Evolutionary conservation across 2,888 invertebrate species (phyloP).

Genomic region (Coelinius sp.): DNA sequence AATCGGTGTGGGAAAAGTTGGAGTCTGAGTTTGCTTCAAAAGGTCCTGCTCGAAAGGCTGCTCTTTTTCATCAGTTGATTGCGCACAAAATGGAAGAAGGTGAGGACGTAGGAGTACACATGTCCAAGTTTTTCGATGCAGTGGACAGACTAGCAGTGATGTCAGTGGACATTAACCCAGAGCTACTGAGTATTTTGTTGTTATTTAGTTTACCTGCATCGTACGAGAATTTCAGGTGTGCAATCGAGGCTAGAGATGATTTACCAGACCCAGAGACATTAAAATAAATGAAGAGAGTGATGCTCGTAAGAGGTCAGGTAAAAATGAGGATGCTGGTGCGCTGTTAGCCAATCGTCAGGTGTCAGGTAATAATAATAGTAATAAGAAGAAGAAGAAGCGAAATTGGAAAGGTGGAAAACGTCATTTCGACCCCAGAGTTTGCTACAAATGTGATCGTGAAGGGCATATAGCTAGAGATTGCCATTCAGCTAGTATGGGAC

Average conservation of each 20-base stretch:
- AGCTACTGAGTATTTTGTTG: constrained; percentile 41
- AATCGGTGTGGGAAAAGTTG: neutral
- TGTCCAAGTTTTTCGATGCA: constrained; percentile 43
- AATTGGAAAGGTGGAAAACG: neutral
- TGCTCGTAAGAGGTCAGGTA: constrained; percentile 6
- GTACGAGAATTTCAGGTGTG: constrained; percentile 48
- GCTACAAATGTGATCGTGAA: neutral
- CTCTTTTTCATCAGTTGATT: neutral
- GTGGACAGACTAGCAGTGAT: constrained; percentile 46
- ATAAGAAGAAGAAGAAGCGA: neutral
- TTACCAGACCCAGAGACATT: constrained; percentile 44
- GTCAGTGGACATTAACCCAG: constrained; percentile 44
- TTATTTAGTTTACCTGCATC: constrained; percentile 44
- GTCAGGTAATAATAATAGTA: neutral
- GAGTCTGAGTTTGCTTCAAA: neutral
- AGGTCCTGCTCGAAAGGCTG: neutral
- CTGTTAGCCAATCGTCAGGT: neutral
- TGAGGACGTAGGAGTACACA: constrained; percentile 39
- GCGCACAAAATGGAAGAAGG: constrained; percentile 13
- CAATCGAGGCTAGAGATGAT: constrained; percentile 50
- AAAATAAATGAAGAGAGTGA: constrained; percentile 46
- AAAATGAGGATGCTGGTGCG: constrained; percentile 7
- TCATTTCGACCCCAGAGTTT: neutral
- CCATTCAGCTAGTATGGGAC: neutral
- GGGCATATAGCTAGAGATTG: constrained; percentile 5